phyloP scores from a whole-genome alignment of 1,140 invertebrate species.

The Proales similis region DNA sequence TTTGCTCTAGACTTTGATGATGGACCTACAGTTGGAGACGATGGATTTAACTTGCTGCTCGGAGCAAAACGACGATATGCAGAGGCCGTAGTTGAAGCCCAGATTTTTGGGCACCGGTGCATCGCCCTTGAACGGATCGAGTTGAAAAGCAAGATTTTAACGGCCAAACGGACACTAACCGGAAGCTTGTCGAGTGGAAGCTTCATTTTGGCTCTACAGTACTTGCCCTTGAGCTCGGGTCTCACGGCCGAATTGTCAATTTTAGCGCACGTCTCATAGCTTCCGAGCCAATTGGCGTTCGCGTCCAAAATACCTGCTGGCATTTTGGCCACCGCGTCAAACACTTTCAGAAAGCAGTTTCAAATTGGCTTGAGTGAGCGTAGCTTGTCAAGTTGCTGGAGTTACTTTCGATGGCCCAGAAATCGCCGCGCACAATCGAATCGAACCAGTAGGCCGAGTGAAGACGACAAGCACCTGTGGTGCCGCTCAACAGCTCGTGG shows the following conservation, averaged over 20 bases:
- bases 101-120: conserved; percentile 6
- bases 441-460: conserved; percentile 22
- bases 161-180: background rate
- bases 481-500: conserved; percentile 12
- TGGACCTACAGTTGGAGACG: conserved; percentile 37
- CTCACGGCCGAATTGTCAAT: conserved; percentile 6
- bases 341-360: no score
- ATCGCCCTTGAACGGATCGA: conserved; percentile 3
- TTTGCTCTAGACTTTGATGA: no score
- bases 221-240: conserved; percentile 24
- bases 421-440: conserved; percentile 12
- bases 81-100: conserved; percentile 30
- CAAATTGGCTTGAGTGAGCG: no score
- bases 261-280: conserved; percentile 6
- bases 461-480: background rate
- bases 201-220: conserved; percentile 26
- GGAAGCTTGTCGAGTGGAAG: conserved; percentile 2
- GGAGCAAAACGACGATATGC: conserved; percentile 4
- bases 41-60: conserved; percentile 1
- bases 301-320: conserved; percentile 14
- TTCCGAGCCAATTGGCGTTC: conserved; percentile 37
- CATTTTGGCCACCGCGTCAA: conserved; percentile 32
- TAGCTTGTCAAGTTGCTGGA: no score
- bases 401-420: conserved; percentile 36
- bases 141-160: background rate